Evolutionary conservation across 1,140 invertebrate species (phyloP), one percentile per base, ranked within the genome.

Genomic region (Microvelia longipes): DNA sequence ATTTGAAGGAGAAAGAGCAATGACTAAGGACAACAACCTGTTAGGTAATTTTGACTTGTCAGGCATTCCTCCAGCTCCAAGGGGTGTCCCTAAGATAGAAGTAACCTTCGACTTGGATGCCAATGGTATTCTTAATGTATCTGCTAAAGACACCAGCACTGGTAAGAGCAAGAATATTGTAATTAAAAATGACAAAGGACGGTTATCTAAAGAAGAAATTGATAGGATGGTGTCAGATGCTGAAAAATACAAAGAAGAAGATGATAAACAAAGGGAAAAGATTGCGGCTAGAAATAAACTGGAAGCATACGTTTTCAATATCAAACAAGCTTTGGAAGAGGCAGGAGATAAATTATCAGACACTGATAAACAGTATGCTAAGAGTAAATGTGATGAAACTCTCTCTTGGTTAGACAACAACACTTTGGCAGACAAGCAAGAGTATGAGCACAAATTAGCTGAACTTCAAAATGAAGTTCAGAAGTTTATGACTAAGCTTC

Each of bases 31-130:
- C n/a, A n/a, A n/a, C n/a, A n/a, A n/a, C n/a, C n/a, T n/a, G n/a
- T n/a, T n/a, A n/a, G n/a, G n/a, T n/a, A n/a, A n/a, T n/a, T n/a
- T n/a, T n/a, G n/a, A n/a, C n/a, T n/a, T n/a, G n/a, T n/a, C n/a
- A n/a, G n/a, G n/a, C n/a, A n/a, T n/a, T n/a, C n/a, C n/a, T n/a
- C n/a, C n/a, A n/a, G n/a, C n/a, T n/a, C n/a, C n/a, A n/a, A n/a
- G n/a, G 35, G 61, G 86, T 88, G 73, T 86, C 86, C 1, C 89
- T 89, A 72, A 88, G 88, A n/a, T n/a, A n/a, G n/a, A n/a, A n/a
- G n/a, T n/a, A n/a, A n/a, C n/a, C n/a, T n/a, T n/a, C n/a, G n/a
- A n/a, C n/a, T n/a, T n/a, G n/a, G n/a, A n/a, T n/a, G n/a, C n/a
- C n/a, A n/a, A n/a, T n/a, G n/a, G n/a, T 28, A 88, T 90, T 30